Conservation (phyloP, 2,113 vertebrate species). For the human (Homo sapiens) region DNA sequence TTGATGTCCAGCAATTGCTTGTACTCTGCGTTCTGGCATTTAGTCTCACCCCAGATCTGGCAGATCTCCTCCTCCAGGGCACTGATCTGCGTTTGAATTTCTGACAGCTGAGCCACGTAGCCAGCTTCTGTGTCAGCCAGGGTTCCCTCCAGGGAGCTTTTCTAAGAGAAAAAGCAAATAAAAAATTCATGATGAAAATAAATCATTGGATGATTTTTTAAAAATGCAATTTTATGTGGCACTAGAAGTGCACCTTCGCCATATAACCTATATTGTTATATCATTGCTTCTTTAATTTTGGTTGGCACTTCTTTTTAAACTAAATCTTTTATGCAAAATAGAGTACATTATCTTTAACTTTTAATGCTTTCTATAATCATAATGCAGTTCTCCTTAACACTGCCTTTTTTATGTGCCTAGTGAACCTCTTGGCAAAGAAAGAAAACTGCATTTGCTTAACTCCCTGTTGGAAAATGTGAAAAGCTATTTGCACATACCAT, state of each 20-base stretch:
- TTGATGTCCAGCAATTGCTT: constrained; percentile 82
- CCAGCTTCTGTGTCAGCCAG: constrained; percentile 85
- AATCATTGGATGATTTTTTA: not conserved
- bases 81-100: constrained; percentile 84
- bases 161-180: constrained; percentile 78
- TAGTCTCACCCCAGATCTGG: constrained; percentile 82
- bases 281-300: not conserved
- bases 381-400: not conserved
- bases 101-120: constrained; percentile 83
- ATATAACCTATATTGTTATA: not conserved
- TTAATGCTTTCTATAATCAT: not conserved
- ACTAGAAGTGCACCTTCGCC: not conserved
- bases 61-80: constrained; percentile 85
- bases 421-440: not conserved
- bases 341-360: not conserved
- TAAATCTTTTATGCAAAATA: not conserved
- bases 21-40: constrained; percentile 86
- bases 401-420: not conserved
- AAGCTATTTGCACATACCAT: constrained; percentile 78
- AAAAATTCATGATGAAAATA: not conserved
- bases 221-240: not conserved
- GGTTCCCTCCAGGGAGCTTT: constrained; percentile 87
- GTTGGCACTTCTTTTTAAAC: not conserved
- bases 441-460: not conserved
- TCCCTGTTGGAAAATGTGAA: not conserved